These are phyloP conservation scores for Peucedramus taeniatus DNA, from an alignment of 2,113 vertebrate genomes.

Conservation along the genomic window DNA sequence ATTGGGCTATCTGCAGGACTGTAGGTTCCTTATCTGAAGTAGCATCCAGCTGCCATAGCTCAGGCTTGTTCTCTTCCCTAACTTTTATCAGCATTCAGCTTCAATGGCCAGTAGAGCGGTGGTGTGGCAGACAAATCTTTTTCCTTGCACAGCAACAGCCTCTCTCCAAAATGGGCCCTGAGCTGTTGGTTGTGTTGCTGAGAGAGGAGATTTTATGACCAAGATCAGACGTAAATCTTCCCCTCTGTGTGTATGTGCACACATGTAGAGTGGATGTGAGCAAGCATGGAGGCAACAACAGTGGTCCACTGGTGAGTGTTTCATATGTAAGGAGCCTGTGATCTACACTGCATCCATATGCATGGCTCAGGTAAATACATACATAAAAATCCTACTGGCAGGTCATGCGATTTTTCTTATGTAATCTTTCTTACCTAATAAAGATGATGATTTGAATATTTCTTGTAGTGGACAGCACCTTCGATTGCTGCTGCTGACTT, in stretches of 20 bases:
- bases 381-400: background rate
- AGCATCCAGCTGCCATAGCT: background rate
- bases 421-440: background rate
- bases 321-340: background rate
- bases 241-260: background rate
- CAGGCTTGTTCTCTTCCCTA: background rate
- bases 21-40: background rate
- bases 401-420: background rate
- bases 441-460: background rate
- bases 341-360: background rate
- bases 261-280: accelerated
- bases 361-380: background rate
- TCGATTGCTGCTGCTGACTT: background rate
- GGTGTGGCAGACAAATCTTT: background rate
- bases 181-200: background rate
- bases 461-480: background rate
- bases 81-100: background rate
- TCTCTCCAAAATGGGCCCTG: background rate
- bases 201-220: background rate
- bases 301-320: background rate
- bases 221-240: background rate
- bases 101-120: background rate
- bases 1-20: background rate
- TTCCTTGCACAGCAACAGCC: background rate
- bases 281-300: background rate